These are phyloP conservation scores for Andricus grossulariae DNA, from an alignment of 1,140 invertebrate species.

Conservation along the genomic window DNA sequence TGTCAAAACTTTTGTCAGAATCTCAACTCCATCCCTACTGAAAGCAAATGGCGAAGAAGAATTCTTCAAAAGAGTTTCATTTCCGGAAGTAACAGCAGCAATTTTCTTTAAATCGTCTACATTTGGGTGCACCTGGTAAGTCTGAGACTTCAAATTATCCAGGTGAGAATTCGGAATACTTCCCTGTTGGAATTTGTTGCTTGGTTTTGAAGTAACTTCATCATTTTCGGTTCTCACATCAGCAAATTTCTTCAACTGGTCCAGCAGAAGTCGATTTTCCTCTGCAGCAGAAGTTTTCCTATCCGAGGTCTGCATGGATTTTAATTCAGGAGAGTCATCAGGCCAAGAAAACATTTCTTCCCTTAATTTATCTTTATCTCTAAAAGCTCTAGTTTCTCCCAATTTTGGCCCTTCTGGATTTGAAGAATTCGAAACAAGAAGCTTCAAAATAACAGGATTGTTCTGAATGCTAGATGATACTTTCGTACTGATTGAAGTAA, in stretches of 20 bases:
- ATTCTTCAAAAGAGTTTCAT: conserved; percentile 53
- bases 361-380: not conserved
- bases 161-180: conserved; percentile 30
- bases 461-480: conserved; percentile 66
- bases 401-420: not conserved
- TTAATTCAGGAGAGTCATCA: conserved; percentile 31
- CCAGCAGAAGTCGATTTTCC: conserved; percentile 55
- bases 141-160: conserved; percentile 23
- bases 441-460: conserved; percentile 60
- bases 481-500: conserved; percentile 71
- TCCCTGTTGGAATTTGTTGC: conserved; percentile 36
- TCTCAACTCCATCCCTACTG: conserved; percentile 81
- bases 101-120: conserved; percentile 67
- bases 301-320: conserved; percentile 55
- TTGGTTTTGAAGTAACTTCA: not conserved
- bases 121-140: conserved; percentile 39
- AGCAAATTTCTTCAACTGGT: conserved; percentile 61
- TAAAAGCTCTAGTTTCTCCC: not conserved
- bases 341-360: conserved; percentile 32
- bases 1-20: conserved; percentile 81
- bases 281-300: conserved; percentile 60
- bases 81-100: conserved; percentile 57
- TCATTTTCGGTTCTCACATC: conserved; percentile 54
- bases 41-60: conserved; percentile 74
- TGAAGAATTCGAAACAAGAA: conserved; percentile 44